Percentiles rank a stretch among this genome's conserved stretches.
Conservation (phyloP, 2,888 invertebrate species). For the Aspidapion aeneum region DNA sequence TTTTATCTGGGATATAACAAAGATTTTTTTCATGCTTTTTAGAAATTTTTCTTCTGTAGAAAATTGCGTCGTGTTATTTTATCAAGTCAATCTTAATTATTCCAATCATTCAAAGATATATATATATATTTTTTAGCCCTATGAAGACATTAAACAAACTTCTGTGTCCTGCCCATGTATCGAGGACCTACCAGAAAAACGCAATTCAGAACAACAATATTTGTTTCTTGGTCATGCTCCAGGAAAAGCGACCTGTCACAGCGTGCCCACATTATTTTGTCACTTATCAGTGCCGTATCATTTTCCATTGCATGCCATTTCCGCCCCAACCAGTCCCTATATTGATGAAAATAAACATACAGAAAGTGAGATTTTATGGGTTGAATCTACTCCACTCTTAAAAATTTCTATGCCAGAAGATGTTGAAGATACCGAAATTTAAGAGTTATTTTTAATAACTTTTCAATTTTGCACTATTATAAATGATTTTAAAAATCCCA, state of each 20-base stretch:
- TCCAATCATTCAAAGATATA: too few species aligned
- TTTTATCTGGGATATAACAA: too few species aligned
- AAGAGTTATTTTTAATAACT: conserved; percentile 20
- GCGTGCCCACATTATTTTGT: conserved; percentile 41
- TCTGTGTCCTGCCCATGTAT: conserved; percentile 73
- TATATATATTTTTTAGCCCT: conserved; percentile 31
- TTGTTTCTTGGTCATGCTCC: neutral
- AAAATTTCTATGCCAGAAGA: conserved; percentile 39
- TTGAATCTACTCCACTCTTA: conserved; percentile 42
- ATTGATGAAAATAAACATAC: conserved; percentile 33
- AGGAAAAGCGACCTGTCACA: conserved; percentile 35
- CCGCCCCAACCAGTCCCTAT: conserved; percentile 43
- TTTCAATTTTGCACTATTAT: too few species aligned
- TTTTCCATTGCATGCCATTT: conserved; percentile 36
- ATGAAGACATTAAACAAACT: conserved; percentile 40
- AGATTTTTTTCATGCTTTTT: too few species aligned
- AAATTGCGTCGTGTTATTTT: too few species aligned
- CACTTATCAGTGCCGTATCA: conserved; percentile 36
- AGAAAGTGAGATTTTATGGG: conserved; percentile 38
- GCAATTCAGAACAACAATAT: conserved; percentile 23
- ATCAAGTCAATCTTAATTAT: too few species aligned
- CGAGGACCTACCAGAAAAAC: conserved; percentile 52
- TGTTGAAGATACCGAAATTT: conserved; percentile 22
- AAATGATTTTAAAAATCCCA: too few species aligned
- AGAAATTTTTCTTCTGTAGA: too few species aligned